phyloP scores from a whole-genome alignment of 2,113 vertebrate genomes.

The Orcinus orca region DNA sequence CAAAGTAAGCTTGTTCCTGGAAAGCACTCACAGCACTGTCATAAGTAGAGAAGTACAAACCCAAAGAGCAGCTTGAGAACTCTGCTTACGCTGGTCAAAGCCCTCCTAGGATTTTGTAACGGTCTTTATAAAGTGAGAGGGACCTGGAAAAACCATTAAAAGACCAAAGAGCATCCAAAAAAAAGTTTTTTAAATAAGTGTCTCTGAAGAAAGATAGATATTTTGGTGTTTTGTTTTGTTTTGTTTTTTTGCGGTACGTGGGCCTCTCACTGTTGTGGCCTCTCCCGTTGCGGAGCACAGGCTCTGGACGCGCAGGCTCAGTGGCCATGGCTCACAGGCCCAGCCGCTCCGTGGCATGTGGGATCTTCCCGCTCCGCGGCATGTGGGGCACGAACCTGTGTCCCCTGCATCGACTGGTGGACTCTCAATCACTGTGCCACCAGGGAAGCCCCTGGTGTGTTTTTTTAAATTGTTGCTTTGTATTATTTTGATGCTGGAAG shows the following conservation, averaged over 20 bases:
- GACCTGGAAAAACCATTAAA: background rate
- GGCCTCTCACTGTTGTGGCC: too few species aligned
- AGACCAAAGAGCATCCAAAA: background rate
- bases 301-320: too few species aligned
- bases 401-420: too few species aligned
- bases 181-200: background rate
- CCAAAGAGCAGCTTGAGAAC: background rate
- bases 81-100: background rate
- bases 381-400: too few species aligned
- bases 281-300: too few species aligned
- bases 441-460: background rate
- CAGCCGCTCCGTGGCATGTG: too few species aligned
- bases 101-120: background rate
- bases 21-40: background rate
- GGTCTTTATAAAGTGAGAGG: background rate
- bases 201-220: background rate
- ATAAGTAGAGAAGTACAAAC: background rate
- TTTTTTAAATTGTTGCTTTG: background rate
- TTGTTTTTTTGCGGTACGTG: too few species aligned
- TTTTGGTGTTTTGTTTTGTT: background rate
- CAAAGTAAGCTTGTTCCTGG: background rate
- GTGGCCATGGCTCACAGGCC: too few species aligned
- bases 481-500: constrained; percentile 17
- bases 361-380: too few species aligned
- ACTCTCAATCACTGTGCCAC: too few species aligned